These are phyloP conservation scores for Spialia ferax DNA, from an alignment of 2,888 invertebrate species.

Conservation along the genomic window DNA sequence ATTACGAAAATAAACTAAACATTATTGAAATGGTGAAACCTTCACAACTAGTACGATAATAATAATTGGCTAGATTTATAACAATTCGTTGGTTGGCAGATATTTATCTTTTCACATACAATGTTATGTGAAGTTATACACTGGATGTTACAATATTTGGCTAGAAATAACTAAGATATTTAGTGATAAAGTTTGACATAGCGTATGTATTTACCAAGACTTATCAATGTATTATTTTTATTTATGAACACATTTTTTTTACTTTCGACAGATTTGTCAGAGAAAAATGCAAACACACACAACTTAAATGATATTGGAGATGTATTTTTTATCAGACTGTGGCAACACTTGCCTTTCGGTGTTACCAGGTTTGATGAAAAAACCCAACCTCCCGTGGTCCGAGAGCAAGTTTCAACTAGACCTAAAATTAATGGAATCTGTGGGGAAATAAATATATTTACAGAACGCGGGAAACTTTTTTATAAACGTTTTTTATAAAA, in stretches of 20 bases:
- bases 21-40: not conserved
- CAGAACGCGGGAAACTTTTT: not conserved
- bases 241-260: constrained; percentile 5
- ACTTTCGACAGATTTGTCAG: not conserved
- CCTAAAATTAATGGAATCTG: not conserved
- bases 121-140: no score
- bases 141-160: constrained; percentile 2
- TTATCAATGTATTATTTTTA: not conserved
- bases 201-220: not conserved
- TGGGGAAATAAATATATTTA: constrained; percentile 1
- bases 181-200: not conserved
- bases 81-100: not conserved
- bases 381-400: not conserved
- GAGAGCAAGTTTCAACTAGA: not conserved
- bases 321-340: not conserved
- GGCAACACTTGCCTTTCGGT: not conserved
- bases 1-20: not conserved
- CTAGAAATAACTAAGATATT: not conserved
- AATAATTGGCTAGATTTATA: not conserved
- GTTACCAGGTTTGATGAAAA: not conserved
- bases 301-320: not conserved
- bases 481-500: no score
- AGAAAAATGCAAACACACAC: not conserved
- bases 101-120: not conserved
- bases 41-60: not conserved